Conservation (phyloP, 1,140 invertebrate genomes). For the Caenorhabditis elegans region WBcel235 BX284606.5:2588001-2588500, state of each 20-base stretch:
- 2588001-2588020: no score
- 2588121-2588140: constrained; percentile 5
- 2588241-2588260: not conserved
- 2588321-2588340: not conserved
- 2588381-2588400: not conserved
- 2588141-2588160: not conserved
- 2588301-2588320: not conserved
- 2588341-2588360: not conserved
- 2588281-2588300: not conserved
- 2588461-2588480: no score
- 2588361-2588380: not conserved
- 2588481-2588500: no score
- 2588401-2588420: not conserved
- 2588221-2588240: not conserved
- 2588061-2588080: not conserved
- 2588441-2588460: no score
- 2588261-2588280: not conserved
- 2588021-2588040: no score
- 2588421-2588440: no score
- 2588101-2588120: not conserved
- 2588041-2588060: not conserved
- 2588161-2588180: not conserved
- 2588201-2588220: not conserved
- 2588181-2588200: not conserved
- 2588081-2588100: not conserved